Base-by-base conservation (phyloP, 2,797 vertebrate genomes). In the Diglossa cyanea region DNA sequence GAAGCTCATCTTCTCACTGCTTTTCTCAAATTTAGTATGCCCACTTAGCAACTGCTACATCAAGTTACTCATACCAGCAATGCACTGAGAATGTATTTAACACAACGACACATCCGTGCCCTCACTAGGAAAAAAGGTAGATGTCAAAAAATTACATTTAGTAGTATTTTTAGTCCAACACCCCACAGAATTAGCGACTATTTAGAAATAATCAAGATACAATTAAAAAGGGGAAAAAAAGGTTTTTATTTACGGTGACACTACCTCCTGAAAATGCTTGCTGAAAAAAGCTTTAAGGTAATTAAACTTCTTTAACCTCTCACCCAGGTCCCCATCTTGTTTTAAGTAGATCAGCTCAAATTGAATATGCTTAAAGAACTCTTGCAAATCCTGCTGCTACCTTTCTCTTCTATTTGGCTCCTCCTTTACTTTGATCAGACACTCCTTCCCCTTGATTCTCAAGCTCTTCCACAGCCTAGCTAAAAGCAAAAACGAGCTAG, bases 281-380 rank as follows among this genome's bases (percentile, higher is more conserved):
- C 10, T 60, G 60, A 40, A 25, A 79, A 73, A 74, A 93, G 47
- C 19, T 68, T n/a, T 74, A 54, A 37, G 53, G 42, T 45, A 60
- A 66, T 57, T 17, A 37, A 25, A 39, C 21, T 39, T 72, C 47
- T 3, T 10, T 77, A 45, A 62, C 14, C 5, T 9, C 1, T 3
- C 6, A 44, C 14, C 9, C 2, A 0, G 0, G 7, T 3, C 10
- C 0, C 2, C 5, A 7, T 3, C 1, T 11, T 28, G n/a, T 42
- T 62, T 73, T 8, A 76, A 54, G 26, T 0, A 1, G 9, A 91
- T 73, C n/a, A 60, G 25, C 88, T 95, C 15, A 79, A 53, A 60
- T 1, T 35, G 28, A 53, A 62, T 35, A 92, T 51, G 18, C 14
- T 26, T 81, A 87, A 93, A 90, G 13, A 89, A 54, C 13, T 88